Evolutionary conservation across 2,113 vertebrate species (phyloP).

Genomic region (Natator depressus): DNA sequence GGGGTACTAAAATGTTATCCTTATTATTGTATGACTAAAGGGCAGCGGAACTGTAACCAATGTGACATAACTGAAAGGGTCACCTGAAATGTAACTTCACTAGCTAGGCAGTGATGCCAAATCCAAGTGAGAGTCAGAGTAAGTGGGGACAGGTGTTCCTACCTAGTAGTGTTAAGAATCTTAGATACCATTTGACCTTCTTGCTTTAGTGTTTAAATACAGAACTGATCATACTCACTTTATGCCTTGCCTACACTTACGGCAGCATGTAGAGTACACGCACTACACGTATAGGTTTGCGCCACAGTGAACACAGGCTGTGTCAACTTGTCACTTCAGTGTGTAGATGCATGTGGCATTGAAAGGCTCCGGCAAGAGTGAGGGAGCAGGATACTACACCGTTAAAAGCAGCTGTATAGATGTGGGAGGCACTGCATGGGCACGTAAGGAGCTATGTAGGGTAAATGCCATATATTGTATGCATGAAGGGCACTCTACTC

Average conservation of each 20-base stretch:
- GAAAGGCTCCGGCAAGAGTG: too few species aligned
- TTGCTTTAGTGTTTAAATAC: not conserved
- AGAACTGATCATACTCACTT: not conserved
- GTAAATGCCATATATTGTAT: not conserved
- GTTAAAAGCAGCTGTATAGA: too few species aligned
- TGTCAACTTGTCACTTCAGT: too few species aligned
- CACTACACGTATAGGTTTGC: too few species aligned
- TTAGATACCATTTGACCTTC: not conserved
- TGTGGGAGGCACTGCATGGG: not conserved
- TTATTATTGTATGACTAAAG: not conserved
- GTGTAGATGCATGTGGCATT: too few species aligned
- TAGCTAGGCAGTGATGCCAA: not conserved
- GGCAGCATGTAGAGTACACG: too few species aligned
- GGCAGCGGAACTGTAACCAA: not conserved
- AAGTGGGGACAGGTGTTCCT: not conserved
- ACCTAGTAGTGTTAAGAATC: not conserved
- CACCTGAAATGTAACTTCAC: not conserved
- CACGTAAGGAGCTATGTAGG: not conserved
- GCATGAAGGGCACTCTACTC: not conserved
- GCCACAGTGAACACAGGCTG: too few species aligned
- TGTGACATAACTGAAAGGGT: not conserved
- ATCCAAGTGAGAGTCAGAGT: not conserved
- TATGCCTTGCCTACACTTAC: not conserved
- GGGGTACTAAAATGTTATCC: not conserved
- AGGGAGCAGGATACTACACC: too few species aligned